phyloP scores from a whole-genome alignment of 1,140 invertebrate species.

The Drosophila lini region DNA sequence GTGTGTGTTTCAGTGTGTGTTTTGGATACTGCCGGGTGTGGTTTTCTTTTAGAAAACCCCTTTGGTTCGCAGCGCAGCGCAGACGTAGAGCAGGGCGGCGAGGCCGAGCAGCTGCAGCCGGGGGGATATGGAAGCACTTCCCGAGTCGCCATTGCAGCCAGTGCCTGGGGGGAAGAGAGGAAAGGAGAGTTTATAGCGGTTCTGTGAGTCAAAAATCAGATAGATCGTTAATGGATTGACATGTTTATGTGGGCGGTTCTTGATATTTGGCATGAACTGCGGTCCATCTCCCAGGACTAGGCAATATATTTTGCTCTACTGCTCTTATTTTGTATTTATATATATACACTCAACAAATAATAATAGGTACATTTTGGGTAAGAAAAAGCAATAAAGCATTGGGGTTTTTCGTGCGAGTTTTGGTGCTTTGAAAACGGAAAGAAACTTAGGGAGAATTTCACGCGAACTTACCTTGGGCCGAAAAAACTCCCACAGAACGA shows the following conservation, averaged over 20 bases:
- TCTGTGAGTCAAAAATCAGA: background rate
- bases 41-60: conserved; percentile 78
- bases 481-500: conserved; percentile 64
- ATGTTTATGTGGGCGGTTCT: conserved; percentile 45
- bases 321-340: background rate
- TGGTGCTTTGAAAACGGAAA: conserved; percentile 62
- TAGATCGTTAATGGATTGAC: conserved; percentile 1
- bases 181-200: conserved; percentile 7
- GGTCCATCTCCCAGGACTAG: conserved; percentile 16
- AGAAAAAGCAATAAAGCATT: conserved; percentile 46
- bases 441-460: conserved; percentile 48
- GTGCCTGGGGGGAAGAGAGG: conserved; percentile 34
- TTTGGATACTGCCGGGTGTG: conserved; percentile 34
- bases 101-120: conserved; percentile 51
- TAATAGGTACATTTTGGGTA: conserved; percentile 6
- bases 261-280: conserved; percentile 12
- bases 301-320: conserved; percentile 17
- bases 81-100: conserved; percentile 56
- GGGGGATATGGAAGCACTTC: conserved; percentile 70
- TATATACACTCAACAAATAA: conserved; percentile 26
- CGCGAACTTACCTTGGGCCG: conserved; percentile 75
- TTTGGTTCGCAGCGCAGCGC: conserved; percentile 48
- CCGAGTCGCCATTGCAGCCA: conserved; percentile 57
- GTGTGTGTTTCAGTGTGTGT: conserved; percentile 32
- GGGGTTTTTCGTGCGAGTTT: conserved; percentile 62